These are phyloP conservation scores for Trichopoda pennipes DNA, from an alignment of 2,888 invertebrate genomes.

Conservation along the genomic window DNA sequence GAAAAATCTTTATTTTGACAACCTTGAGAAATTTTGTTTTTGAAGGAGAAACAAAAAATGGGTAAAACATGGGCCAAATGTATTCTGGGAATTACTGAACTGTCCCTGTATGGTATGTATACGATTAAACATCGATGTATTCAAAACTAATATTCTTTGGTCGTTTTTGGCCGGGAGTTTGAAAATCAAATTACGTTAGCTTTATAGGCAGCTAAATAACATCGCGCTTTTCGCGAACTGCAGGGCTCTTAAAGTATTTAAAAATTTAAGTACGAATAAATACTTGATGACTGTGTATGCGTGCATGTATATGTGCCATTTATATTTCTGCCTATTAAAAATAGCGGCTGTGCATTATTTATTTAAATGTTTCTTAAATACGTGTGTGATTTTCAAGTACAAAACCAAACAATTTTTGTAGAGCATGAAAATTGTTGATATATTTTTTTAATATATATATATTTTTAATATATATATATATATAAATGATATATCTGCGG, in stretches of 20 bases:
- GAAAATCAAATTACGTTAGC: too few relatives aligned
- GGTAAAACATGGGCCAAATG: too few relatives aligned
- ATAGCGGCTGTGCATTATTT: constrained; percentile 48
- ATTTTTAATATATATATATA: background rate
- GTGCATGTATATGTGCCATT: constrained; percentile 32
- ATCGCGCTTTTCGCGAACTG: background rate
- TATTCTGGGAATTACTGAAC: too few relatives aligned
- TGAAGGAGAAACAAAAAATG: too few relatives aligned
- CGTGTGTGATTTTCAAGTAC: constrained; percentile 43
- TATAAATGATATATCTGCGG: background rate
- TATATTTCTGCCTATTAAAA: constrained; percentile 58
- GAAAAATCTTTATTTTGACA: too few relatives aligned
- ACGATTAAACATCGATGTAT: too few relatives aligned
- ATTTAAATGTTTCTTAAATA: constrained; percentile 60
- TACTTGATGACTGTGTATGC: background rate
- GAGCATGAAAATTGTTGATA: constrained; percentile 26
- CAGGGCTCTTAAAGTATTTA: background rate
- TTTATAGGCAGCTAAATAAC: too few relatives aligned
- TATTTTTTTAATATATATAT: background rate
- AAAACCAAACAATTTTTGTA: constrained; percentile 16
- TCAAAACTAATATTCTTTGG: too few relatives aligned
- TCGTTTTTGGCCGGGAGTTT: too few relatives aligned
- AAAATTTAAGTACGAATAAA: background rate
- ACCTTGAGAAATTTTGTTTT: too few relatives aligned
- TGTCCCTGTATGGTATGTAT: too few relatives aligned